Evolutionary conservation across 2,113 vertebrate genomes (phyloP).

Genomic region (Cinclus mexicanus): DNA sequence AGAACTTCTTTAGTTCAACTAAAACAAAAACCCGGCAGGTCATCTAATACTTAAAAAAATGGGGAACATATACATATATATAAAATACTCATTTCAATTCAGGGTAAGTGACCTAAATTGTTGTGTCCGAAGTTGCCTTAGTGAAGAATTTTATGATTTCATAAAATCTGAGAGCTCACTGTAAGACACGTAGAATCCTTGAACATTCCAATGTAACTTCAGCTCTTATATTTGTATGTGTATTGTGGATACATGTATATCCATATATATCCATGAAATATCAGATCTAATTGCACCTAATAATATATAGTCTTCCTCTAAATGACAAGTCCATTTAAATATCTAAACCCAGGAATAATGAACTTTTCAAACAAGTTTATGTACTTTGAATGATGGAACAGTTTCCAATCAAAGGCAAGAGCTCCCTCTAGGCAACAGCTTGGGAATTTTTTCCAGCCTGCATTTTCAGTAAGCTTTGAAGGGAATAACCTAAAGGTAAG

Average conservation of each 20-base stretch:
- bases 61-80: not conserved
- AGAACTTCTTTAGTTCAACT: not conserved
- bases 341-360: not conserved
- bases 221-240: not conserved
- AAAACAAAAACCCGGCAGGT: not conserved
- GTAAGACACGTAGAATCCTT: fast-evolving
- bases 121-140: not conserved
- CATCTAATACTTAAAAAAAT: not conserved
- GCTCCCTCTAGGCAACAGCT: conserved; percentile 61
- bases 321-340: not conserved
- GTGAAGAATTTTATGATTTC: not conserved
- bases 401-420: conserved; percentile 36
- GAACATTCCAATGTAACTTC: not conserved
- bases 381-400: not conserved
- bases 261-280: not conserved
- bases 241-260: not conserved
- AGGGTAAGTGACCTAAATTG: not conserved
- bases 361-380: not conserved
- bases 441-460: not conserved
- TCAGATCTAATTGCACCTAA: not conserved
- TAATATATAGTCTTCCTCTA: not conserved
- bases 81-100: not conserved
- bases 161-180: not conserved
- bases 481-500: not conserved
- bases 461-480: not conserved